Base-by-base conservation (phyloP, 2,888 invertebrate genomes). In the Gryllus longicercus region DNA sequence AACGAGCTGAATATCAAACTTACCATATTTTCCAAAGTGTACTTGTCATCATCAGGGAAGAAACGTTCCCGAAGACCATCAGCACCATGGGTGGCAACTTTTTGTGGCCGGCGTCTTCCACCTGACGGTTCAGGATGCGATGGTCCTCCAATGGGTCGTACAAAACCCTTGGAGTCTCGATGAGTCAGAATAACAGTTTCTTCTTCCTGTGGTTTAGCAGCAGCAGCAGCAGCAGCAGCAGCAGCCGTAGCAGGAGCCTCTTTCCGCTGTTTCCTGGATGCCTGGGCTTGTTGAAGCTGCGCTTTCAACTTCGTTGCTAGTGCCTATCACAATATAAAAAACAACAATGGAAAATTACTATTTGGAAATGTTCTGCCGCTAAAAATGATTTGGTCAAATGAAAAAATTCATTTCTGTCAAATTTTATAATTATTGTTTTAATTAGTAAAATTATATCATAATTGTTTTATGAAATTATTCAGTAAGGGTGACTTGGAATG, bases 41-140 rank as follows among this genome's bases (percentile, higher is more conserved):
- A 93, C 86, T 93, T 94, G 86, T 96, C 96, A 89, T 97, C 97
- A 88, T 97, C 95, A 5, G 94, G 92, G 88, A 95, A 97, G 88
- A 96, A 96, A 81, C 94, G 91, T 8, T 92, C 90, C 83, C 96
- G 90, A 85, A 95, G 90, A 12, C 93, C 93, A 82, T 91, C 90
- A 78, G 86, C 86, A 79, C 87, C 86, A 84, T 97, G 94, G 5
- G 96, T 96, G 83, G 93, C 92, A 51, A 90, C 87, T 85, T 90
- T 92, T 81, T 91, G 89, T 81, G 88, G 89, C 83, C 87, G 88
- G 50, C 80, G 81, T n/a, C 81, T 50, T n/a, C 80, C 89, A 76
- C 89, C 88, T 80, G 85, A 83, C 3, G 85, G 83, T 76, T 86
- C 84, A 75, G 49, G 21, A 82, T 81, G 80, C 78, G 81, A 51